Evolutionary conservation across 2,888 invertebrate species (phyloP), one percentile per base, ranked within the genome.

Genomic region (Anoncus sp.): DNA sequence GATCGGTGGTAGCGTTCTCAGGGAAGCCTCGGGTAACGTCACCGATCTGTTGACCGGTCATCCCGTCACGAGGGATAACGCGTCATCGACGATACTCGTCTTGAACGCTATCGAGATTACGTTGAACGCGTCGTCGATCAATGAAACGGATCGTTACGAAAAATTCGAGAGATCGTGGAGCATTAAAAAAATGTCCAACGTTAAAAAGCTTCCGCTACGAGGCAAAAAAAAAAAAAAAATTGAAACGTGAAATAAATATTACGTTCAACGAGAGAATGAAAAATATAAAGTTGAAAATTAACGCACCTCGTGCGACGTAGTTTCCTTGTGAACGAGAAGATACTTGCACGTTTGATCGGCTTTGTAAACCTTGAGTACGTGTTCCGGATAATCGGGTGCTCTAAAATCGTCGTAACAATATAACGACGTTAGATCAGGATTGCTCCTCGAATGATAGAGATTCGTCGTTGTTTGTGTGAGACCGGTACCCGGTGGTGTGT

Each of bases 261-360:
- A n/a, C n/a, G n/a, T n/a, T n/a, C n/a, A n/a, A n/a, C n/a, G n/a
- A n/a, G n/a, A n/a, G n/a, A n/a, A n/a, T n/a, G n/a, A n/a, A n/a
- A n/a, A n/a, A n/a, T n/a, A n/a, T n/a, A n/a, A n/a, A n/a, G n/a
- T n/a, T n/a, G n/a, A n/a, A n/a, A n/a, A n/a, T n/a, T n/a, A n/a
- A n/a, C n/a, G n/a, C n/a, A 88, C 89, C 91, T 96, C 96, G 88
- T 96, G 95, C 7, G 96, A 96, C 43, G 96, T 96, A 27, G 96
- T 96, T 90, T 96, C 98, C 93, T 98, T 98, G 91, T 98, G 98
- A 75, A 99, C 97, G 80, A 98, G 94, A 82, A 99, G 94, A 92
- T 98, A 99, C 92, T 99, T 99, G 94, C 97, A 99, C 47, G 98
- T 97, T 92, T 99, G 99, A 92, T 99, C 99, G 31, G 98, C 96